A percentile compares a stretch with the other conserved stretches of the same genome.
These are phyloP conservation scores for Myrmophylax atrothorax DNA, from an alignment of 2,113 vertebrate species.

Conservation along the genomic window DNA sequence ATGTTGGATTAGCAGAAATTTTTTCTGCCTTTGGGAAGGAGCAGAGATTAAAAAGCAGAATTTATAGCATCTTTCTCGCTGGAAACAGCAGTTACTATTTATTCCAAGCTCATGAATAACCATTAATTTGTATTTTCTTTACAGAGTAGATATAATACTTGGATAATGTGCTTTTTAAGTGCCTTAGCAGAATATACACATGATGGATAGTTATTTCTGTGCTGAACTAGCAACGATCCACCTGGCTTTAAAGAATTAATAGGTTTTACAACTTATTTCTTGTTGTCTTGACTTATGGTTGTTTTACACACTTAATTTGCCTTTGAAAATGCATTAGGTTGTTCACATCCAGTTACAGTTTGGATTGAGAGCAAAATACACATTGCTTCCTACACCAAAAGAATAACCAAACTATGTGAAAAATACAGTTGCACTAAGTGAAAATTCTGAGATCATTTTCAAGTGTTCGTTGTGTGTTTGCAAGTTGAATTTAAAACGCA, in stretches of 20 bases:
- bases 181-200: not conserved
- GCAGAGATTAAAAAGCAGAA: not conserved
- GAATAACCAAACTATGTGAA: not conserved
- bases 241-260: not conserved
- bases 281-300: not conserved
- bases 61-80: not conserved
- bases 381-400: not conserved
- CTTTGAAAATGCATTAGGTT: not conserved
- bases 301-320: not conserved
- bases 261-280: not conserved
- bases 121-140: slow-evolving; percentile 2
- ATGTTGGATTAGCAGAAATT: not conserved
- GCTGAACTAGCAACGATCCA: not conserved
- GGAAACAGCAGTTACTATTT: not conserved
- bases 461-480: not conserved
- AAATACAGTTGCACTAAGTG: not conserved
- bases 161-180: not conserved
- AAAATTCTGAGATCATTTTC: not conserved
- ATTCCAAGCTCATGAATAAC: not conserved
- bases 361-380: not conserved
- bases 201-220: not conserved
- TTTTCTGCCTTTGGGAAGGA: not conserved
- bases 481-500: not conserved
- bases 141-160: not conserved
- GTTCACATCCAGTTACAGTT: not conserved